Evolutionary conservation across 2,888 invertebrate species (phyloP), one percentile per base, ranked within the genome.

Genomic region (Aphodius granarius): DNA sequence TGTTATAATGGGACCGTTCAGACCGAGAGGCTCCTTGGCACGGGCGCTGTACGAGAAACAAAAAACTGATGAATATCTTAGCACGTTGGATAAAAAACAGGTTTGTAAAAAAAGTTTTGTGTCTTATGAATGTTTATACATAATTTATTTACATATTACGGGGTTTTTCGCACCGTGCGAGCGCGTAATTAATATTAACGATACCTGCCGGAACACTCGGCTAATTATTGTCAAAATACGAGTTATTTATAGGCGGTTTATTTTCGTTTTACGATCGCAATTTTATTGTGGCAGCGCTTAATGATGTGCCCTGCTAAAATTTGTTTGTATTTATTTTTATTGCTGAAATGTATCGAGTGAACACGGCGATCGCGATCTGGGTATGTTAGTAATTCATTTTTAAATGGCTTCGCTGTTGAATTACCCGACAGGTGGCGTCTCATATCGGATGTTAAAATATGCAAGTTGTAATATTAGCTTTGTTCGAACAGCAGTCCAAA

Each of bases 1-100:
- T 64, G 70, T 78, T 72, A 43, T 43, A 9, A 74, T 80, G 75
- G 78, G 77, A 18, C 86, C 88, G 71, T 93, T 91, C 85, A 88
- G 92, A 79, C 93, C 94, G 71, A 89, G 93, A 82, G 92, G 94
- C 80, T 91, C 92, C 73, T 87, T 94, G 78, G 94, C 94, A 73
- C 88, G 93, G 82, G 90, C 93, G 70, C 86, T 94, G 72, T 93
- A 93, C 88, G 91, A 93, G 81, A 94, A 94, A 85, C 92, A 93
- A 82, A 87, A 90, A 79, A 91, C 92, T 82, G 94, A 94, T 86
- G 90, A 91, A 83, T 90, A 91, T 80, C 88, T 94, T 19, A 89
- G 90, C 81, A 89, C 89, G 71, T 89, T 92, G 85, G 93, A 94
- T 85, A 93, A 93, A 83, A 89, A 88, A 75, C 90, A 92, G 91